These are phyloP conservation scores for Sinonovacula constricta DNA, from an alignment of 1,140 invertebrate species.

Conservation along the genomic window DNA sequence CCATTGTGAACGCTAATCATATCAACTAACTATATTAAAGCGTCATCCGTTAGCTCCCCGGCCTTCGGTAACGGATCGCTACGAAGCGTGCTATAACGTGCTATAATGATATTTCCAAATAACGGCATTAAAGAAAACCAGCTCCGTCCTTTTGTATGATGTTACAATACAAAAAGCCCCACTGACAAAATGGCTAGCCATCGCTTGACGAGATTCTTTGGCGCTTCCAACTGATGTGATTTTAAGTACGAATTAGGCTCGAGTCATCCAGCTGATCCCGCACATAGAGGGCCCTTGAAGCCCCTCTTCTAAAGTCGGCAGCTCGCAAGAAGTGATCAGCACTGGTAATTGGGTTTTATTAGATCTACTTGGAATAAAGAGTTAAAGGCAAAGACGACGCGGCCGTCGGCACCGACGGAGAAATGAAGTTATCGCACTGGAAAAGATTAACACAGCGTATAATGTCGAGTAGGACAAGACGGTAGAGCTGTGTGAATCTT, in stretches of 20 bases:
- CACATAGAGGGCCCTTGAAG: slow-evolving; percentile 12
- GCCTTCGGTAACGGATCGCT: too few relatives aligned
- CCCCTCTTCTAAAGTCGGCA: not conserved
- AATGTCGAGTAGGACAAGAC: too few relatives aligned
- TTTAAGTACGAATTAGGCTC: slow-evolving; percentile 36
- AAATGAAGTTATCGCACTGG: too few relatives aligned
- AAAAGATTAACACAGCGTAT: too few relatives aligned
- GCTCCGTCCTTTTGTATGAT: too few relatives aligned
- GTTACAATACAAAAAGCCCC: too few relatives aligned
- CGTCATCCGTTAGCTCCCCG: slow-evolving; percentile 44
- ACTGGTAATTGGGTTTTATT: not conserved
- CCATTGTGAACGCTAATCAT: slow-evolving; percentile 46
- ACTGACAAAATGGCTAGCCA: slow-evolving; percentile 21
- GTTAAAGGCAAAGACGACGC: too few relatives aligned
- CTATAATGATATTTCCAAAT: slow-evolving; percentile 49
- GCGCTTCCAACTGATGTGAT: slow-evolving; percentile 30
- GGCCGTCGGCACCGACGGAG: too few relatives aligned
- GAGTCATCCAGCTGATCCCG: slow-evolving; percentile 44
- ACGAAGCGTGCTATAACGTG: slow-evolving; percentile 34
- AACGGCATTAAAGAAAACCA: slow-evolving; percentile 22
- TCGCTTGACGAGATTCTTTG: not conserved
- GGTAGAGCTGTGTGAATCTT: too few relatives aligned
- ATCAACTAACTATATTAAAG: slow-evolving; percentile 54
- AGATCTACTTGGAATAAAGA: too few relatives aligned
- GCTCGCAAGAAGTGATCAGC: not conserved